Evolutionary conservation across 2,888 invertebrate species (phyloP).

Genomic region (Mythimna loreyi): DNA sequence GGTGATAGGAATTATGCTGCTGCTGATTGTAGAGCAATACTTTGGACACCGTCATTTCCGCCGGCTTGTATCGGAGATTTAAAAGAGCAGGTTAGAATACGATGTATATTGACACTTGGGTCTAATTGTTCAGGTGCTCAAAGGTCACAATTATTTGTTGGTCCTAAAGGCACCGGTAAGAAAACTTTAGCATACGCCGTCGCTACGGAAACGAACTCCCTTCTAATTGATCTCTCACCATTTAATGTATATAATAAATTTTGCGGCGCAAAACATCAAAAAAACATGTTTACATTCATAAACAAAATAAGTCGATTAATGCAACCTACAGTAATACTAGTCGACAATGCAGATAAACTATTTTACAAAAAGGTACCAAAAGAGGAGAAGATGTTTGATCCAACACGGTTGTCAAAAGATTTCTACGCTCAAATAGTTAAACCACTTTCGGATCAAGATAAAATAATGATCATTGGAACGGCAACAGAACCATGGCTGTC

Average conservation of each 20-base stretch:
- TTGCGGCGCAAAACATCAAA: slow-evolving; percentile 92
- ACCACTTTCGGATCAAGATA: slow-evolving; percentile 92
- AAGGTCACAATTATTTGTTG: slow-evolving; percentile 93
- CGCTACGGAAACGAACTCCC: slow-evolving; percentile 94
- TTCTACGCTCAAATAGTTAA: slow-evolving; percentile 93
- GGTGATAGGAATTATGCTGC: slow-evolving; percentile 93
- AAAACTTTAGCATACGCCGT: slow-evolving; percentile 93
- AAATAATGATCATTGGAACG: slow-evolving; percentile 93
- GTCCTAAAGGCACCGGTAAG: slow-evolving; percentile 93
- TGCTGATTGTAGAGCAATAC: slow-evolving; percentile 85
- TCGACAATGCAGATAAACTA: slow-evolving; percentile 92
- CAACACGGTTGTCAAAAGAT: slow-evolving; percentile 93
- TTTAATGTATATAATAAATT: slow-evolving; percentile 93
- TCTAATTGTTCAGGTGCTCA: slow-evolving; percentile 82
- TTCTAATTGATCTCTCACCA: slow-evolving; percentile 94
- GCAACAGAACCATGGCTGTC: slow-evolving; percentile 93
- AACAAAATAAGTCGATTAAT: slow-evolving; percentile 92
- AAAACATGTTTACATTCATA: slow-evolving; percentile 92
- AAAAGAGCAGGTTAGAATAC: slow-evolving; percentile 90
- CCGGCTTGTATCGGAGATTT: slow-evolving; percentile 91
- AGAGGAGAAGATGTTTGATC: slow-evolving; percentile 92
- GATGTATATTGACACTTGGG: slow-evolving; percentile 91
- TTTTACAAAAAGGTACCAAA: slow-evolving; percentile 93
- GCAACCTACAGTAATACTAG: slow-evolving; percentile 94
- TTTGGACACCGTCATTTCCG: slow-evolving; percentile 86